Percentiles rank a stretch among this genome's conserved stretches.
Conservation (phyloP, 2,113 vertebrate genomes). For the Desmodus rotundus region DNA sequence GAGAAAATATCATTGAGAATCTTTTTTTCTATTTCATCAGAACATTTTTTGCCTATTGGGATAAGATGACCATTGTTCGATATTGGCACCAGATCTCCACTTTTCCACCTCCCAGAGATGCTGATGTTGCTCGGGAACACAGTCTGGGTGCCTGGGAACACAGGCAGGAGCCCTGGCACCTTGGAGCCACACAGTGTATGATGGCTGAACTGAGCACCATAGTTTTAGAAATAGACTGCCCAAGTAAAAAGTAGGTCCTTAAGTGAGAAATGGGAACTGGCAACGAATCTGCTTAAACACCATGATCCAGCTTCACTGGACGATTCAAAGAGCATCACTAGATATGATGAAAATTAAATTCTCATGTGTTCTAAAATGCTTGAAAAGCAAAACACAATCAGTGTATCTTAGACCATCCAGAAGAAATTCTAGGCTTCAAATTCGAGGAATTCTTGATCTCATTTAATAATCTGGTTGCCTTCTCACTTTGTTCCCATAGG, state of each 20-base stretch:
- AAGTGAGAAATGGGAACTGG: constrained; percentile 35
- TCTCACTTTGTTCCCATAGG: neutral
- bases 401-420: neutral
- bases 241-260: neutral
- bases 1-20: neutral
- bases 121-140: neutral
- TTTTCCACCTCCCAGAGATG: neutral
- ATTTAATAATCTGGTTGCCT: neutral
- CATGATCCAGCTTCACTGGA: constrained; percentile 9
- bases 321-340: constrained; percentile 44
- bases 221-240: constrained; percentile 3
- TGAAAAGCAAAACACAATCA: constrained; percentile 49
- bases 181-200: neutral
- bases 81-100: neutral
- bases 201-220: neutral
- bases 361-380: constrained; percentile 25
- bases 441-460: neutral
- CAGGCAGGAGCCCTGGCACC: neutral
- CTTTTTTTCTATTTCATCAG: neutral
- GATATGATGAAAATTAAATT: constrained; percentile 40
- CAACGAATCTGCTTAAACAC: constrained; percentile 19
- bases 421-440: neutral
- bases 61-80: neutral
- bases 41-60: neutral
- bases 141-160: neutral